phyloP scores from a whole-genome alignment of 2,797 vertebrate genomes.

The Limosa lapponica region DNA sequence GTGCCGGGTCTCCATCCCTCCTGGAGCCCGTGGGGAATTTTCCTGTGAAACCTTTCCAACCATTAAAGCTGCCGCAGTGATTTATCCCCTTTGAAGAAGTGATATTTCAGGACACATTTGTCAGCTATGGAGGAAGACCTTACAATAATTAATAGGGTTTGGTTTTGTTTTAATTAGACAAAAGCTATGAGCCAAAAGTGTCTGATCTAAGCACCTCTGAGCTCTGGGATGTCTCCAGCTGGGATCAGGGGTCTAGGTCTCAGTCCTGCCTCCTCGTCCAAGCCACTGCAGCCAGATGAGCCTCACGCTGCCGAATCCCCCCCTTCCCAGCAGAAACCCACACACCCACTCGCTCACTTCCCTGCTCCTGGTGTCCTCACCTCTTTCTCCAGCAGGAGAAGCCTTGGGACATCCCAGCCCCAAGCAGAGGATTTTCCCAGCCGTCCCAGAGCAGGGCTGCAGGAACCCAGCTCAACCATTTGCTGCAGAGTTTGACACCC shows the following conservation, averaged over 20 bases:
- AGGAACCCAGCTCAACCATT: neutral
- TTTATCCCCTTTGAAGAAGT: neutral
- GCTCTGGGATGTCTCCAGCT: neutral
- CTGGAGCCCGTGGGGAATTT: neutral
- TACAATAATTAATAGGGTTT: neutral
- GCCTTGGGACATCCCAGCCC: accelerated
- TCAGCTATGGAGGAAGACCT: neutral
- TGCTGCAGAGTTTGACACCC: neutral
- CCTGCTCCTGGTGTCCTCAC: neutral
- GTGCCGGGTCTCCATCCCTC: neutral
- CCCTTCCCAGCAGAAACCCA: neutral
- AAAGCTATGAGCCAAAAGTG: neutral
- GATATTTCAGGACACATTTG: neutral
- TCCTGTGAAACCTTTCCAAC: neutral
- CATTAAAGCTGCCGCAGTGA: neutral
- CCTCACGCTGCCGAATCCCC: accelerated
- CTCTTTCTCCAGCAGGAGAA: neutral
- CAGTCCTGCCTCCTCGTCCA: neutral
- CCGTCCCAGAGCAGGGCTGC: accelerated
- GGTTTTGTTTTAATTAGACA: neutral
- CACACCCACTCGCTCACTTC: accelerated
- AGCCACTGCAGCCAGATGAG: neutral
- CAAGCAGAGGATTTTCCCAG: neutral
- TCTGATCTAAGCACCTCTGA: neutral
- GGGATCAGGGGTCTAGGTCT: neutral